Evolutionary conservation across 2,113 vertebrate species (phyloP).

Genomic region (Diphyllodes magnificus): DNA sequence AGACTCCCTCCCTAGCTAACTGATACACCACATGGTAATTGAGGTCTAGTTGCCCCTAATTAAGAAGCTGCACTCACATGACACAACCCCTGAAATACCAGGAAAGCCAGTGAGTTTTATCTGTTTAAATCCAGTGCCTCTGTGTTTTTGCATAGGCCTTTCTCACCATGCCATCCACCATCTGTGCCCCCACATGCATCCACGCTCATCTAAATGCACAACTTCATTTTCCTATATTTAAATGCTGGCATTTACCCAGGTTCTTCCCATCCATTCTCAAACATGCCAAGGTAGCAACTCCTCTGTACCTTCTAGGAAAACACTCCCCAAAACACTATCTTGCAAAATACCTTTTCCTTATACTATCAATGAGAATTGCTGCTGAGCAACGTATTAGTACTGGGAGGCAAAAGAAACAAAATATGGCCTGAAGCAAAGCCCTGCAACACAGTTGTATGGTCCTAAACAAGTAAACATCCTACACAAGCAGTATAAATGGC

Average conservation of each 20-base stretch:
- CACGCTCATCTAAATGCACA: rapidly evolving
- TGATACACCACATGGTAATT: neutral
- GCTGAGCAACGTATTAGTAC: neutral
- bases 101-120: neutral
- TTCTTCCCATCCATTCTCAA: neutral
- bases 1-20: neutral
- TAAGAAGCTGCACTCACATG: neutral
- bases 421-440: neutral
- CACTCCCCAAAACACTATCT: neutral
- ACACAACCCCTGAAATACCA: neutral
- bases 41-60: neutral
- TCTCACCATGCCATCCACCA: neutral
- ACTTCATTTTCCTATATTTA: neutral
- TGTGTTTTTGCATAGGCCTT: neutral
- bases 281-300: neutral
- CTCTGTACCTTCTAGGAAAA: neutral
- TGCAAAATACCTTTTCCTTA: neutral
- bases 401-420: neutral
- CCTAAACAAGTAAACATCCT: neutral
- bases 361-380: neutral
- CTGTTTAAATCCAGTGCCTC: neutral
- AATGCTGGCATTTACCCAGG: neutral
- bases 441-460: neutral
- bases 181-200: neutral
- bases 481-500: neutral